phyloP scores from a whole-genome alignment of 2,888 invertebrate genomes.

The Taenaris catops region DNA sequence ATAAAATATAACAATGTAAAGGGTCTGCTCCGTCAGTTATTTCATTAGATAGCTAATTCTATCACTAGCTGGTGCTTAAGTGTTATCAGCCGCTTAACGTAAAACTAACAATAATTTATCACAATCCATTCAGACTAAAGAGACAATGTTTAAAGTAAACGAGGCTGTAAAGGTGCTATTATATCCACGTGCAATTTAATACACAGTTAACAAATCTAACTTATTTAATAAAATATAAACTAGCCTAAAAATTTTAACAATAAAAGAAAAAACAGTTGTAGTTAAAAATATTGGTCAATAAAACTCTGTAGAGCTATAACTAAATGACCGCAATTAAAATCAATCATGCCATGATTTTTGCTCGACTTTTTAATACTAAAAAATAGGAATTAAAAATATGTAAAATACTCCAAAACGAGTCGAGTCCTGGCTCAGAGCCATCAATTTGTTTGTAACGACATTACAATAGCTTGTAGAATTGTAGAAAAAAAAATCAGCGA shows the following conservation, averaged over 20 bases:
- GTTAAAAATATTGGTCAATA: slow-evolving; percentile 74
- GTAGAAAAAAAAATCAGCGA: slow-evolving; percentile 64
- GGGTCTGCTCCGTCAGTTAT: slow-evolving; percentile 9
- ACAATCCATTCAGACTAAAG: slow-evolving; percentile 73
- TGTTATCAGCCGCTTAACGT: slow-evolving; percentile 31
- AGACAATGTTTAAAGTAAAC: slow-evolving; percentile 53
- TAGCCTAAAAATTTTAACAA: slow-evolving; percentile 80
- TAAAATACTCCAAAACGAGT: slow-evolving; percentile 76
- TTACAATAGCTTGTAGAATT: slow-evolving; percentile 46
- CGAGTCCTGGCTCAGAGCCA: slow-evolving; percentile 63
- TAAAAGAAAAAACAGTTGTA: slow-evolving; percentile 65
- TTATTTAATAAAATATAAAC: slow-evolving; percentile 71
- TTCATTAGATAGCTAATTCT: slow-evolving; percentile 18
- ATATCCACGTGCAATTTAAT: slow-evolving; percentile 70
- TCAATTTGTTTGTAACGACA: slow-evolving; percentile 46
- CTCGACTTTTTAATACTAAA: slow-evolving; percentile 53
- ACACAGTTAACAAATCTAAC: slow-evolving; percentile 79
- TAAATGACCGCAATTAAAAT: slow-evolving; percentile 65
- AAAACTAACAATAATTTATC: slow-evolving; percentile 54
- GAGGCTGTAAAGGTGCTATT: slow-evolving; percentile 68
- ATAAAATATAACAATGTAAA: slow-evolving; percentile 15
- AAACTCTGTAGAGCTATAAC: slow-evolving; percentile 77
- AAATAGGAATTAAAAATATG: slow-evolving; percentile 68
- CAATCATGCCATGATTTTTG: slow-evolving; percentile 75
- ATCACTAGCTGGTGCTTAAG: slow-evolving; percentile 26